Conservation (phyloP, 2,113 vertebrate genomes). For the Oncorhynchus tshawytscha region DNA sequence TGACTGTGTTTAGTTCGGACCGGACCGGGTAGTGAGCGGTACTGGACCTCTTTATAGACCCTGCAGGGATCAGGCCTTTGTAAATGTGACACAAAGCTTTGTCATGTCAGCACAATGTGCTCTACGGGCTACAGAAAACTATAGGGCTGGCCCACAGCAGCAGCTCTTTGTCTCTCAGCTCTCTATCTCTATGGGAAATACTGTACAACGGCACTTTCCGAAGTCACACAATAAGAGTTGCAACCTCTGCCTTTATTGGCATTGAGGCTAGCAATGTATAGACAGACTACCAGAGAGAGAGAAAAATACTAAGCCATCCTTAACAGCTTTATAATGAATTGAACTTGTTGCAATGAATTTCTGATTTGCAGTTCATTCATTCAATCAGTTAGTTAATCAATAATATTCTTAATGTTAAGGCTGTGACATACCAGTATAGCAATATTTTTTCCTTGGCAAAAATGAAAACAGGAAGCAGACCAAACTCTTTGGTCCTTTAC, state of each 20-base stretch:
- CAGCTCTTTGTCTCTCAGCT: constrained; percentile 61
- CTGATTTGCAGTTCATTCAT: too few relatives aligned
- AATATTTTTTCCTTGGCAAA: too few relatives aligned
- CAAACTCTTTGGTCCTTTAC: too few relatives aligned
- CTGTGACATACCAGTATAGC: too few relatives aligned
- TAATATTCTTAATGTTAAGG: too few relatives aligned
- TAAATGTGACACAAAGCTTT: constrained; percentile 57
- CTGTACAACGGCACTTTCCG: constrained; percentile 62
- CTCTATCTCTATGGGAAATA: constrained; percentile 60
- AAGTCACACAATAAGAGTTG: constrained; percentile 59
- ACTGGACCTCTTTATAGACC: constrained; percentile 70
- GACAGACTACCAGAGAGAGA: background rate
- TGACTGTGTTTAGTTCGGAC: constrained; percentile 52
- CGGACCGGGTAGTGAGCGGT: constrained; percentile 43
- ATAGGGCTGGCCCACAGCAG: constrained; percentile 47
- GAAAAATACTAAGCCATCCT: too few relatives aligned
- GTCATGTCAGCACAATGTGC: constrained; percentile 66
- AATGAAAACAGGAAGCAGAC: too few relatives aligned
- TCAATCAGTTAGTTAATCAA: too few relatives aligned
- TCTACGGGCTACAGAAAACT: constrained; percentile 53
- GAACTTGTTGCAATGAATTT: background rate
- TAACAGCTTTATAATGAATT: background rate
- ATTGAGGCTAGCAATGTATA: constrained; percentile 27
- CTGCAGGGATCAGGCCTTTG: constrained; percentile 62
- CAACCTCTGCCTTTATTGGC: constrained; percentile 62